Conservation (phyloP, 2,888 invertebrate genomes). For the Tiliacea aurago region DNA sequence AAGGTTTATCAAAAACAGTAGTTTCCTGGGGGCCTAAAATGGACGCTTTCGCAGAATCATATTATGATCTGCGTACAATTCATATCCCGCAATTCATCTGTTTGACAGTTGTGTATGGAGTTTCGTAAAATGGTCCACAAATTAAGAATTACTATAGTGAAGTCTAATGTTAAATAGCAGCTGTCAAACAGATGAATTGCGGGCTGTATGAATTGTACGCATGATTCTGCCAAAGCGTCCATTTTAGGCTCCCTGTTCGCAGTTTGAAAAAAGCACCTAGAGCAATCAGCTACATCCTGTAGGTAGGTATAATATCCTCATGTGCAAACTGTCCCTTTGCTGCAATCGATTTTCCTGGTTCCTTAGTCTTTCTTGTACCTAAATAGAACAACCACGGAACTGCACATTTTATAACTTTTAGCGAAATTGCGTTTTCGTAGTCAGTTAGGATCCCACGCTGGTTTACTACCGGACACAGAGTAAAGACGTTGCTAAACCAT, state of each 20-base stretch:
- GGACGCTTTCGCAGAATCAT: no score
- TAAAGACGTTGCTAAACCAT: slow-evolving; percentile 7
- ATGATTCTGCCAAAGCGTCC: no score
- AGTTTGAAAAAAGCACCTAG: neutral
- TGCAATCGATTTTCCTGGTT: neutral
- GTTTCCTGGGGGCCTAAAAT: no score
- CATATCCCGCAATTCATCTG: no score
- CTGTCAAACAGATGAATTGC: no score
- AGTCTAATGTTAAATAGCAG: no score
- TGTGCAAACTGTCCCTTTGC: neutral
- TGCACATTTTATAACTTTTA: neutral
- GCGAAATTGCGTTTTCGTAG: slow-evolving; percentile 17
- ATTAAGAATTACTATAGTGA: no score
- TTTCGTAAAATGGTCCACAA: no score
- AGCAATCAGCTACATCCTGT: neutral
- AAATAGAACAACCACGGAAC: slow-evolving; percentile 9
- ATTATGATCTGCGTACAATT: no score
- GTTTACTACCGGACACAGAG: slow-evolving; percentile 16
- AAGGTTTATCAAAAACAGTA: neutral
- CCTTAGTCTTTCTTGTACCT: neutral
- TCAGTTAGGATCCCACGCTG: neutral
- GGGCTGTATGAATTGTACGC: no score
- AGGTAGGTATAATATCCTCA: neutral
- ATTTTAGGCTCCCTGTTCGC: no score
- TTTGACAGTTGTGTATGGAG: no score